A percentile compares a stretch with the other conserved stretches of the same genome.
phyloP scores from a whole-genome alignment of 2,797 vertebrate genomes.

The Anolis apletophallus region DNA sequence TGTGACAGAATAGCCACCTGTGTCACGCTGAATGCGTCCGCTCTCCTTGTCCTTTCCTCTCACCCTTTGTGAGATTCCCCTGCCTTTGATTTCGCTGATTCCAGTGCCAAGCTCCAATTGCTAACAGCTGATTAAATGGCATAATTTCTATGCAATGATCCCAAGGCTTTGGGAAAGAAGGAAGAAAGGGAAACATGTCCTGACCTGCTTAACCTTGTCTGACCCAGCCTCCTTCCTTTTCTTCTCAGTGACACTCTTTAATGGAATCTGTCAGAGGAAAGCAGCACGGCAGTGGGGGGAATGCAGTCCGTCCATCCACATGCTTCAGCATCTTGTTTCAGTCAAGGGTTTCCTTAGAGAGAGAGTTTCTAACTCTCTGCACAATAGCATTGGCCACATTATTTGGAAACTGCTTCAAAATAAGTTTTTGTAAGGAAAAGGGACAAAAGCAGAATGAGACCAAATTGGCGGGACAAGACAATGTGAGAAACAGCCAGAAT shows the following conservation, averaged over 20 bases:
- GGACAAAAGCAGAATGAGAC: neutral
- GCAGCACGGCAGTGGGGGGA: constrained; percentile 43
- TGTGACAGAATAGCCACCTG: constrained; percentile 21
- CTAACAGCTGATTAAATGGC: constrained; percentile 81
- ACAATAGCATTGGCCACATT: constrained; percentile 45
- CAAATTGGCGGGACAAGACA: neutral
- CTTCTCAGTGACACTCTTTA: constrained; percentile 55
- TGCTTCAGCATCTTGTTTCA: constrained; percentile 58
- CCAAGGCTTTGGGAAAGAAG: constrained; percentile 60
- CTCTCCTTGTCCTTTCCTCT: constrained; percentile 33
- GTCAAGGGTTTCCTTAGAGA: constrained; percentile 61
- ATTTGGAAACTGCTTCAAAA: neutral
- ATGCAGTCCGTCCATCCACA: neutral
- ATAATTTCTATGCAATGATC: constrained; percentile 65
- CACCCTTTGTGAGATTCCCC: constrained; percentile 52
- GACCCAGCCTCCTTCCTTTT: constrained; percentile 62
- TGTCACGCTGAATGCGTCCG: neutral
- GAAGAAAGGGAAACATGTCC: constrained; percentile 70
- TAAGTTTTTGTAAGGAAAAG: neutral
- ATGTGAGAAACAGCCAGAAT: neutral
- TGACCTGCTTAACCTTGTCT: constrained; percentile 72
- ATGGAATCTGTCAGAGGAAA: constrained; percentile 57
- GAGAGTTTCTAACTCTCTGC: constrained; percentile 46
- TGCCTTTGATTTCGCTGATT: constrained; percentile 72
- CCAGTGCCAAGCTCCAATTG: constrained; percentile 76